A percentile compares a stretch with the other conserved stretches of the same genome.
Conservation (phyloP, 2,888 invertebrate genomes). For the Cremastinae sp. region DNA sequence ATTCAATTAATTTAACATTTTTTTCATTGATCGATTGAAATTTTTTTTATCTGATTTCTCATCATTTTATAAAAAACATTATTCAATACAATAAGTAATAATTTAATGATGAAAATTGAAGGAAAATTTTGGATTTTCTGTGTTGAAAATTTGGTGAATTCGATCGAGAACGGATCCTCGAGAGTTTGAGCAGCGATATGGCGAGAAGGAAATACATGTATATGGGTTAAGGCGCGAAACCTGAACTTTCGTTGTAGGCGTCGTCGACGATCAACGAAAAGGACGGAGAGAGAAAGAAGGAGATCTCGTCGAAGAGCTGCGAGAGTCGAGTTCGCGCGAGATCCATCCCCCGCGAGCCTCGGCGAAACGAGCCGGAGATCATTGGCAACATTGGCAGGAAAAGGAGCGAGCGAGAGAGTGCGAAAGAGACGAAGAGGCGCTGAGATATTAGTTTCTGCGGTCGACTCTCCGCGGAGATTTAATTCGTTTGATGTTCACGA, state of each 20-base stretch:
- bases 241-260: conserved; percentile 46
- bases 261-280: conserved; percentile 49
- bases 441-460: conserved; percentile 78
- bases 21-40: no score
- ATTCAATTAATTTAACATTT: conserved; percentile 1
- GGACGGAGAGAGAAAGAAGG: conserved; percentile 7
- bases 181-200: not conserved
- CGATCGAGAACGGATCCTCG: not conserved
- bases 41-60: no score
- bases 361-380: conserved; percentile 45
- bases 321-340: conserved; percentile 46
- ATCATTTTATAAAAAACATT: not conserved
- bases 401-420: conserved; percentile 39
- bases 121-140: no score
- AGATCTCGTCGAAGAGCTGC: conserved; percentile 40
- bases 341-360: conserved; percentile 35
- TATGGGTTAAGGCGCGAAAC: conserved; percentile 54
- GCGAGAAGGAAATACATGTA: not conserved
- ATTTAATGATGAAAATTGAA: not conserved
- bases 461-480: conserved; percentile 79
- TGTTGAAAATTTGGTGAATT: no score
- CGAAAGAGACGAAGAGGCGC: conserved; percentile 62
- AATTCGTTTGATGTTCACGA: conserved; percentile 80
- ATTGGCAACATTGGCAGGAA: conserved; percentile 50
- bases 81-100: not conserved